These are phyloP conservation scores for Bucco capensis DNA, from an alignment of 2,113 vertebrate species.

Conservation along the genomic window DNA sequence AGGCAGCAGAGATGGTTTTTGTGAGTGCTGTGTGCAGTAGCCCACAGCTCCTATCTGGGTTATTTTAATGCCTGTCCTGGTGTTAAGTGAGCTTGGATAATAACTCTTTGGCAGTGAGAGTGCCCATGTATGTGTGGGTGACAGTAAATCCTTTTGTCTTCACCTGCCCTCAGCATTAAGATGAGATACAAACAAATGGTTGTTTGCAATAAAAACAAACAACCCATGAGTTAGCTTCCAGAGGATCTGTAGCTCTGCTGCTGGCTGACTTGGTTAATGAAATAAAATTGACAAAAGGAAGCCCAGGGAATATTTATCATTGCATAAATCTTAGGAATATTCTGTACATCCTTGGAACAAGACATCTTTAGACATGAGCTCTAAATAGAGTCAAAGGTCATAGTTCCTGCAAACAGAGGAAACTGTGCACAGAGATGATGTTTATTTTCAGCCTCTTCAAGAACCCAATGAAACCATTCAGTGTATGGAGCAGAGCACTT, in stretches of 20 bases:
- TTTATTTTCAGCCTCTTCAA: conserved; percentile 76
- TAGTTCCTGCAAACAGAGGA: conserved; percentile 71
- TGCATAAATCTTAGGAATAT: conserved; percentile 65
- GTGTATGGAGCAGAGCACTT: conserved; percentile 64
- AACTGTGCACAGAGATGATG: conserved; percentile 65
- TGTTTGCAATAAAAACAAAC: conserved; percentile 55
- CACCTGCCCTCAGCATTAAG: conserved; percentile 44
- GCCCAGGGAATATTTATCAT: conserved; percentile 37
- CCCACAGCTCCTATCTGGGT: neutral
- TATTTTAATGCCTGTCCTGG: neutral
- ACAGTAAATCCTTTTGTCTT: conserved; percentile 46
- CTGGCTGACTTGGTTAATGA: conserved; percentile 52
- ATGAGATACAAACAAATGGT: conserved; percentile 49
- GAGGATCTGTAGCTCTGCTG: conserved; percentile 39
- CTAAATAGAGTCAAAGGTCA: conserved; percentile 72
- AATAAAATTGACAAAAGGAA: conserved; percentile 52
- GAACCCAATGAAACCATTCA: conserved; percentile 62
- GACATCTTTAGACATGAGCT: conserved; percentile 61
- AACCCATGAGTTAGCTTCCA: conserved; percentile 52
- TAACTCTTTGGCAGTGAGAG: neutral
- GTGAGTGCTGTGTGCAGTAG: neutral
- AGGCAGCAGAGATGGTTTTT: neutral
- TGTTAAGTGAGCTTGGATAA: neutral
- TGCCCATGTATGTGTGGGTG: neutral
- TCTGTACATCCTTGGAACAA: conserved; percentile 64